A percentile compares a stretch with the other conserved stretches of the same genome.
Conservation (phyloP, 2,113 vertebrate genomes). For the Hippotragus niger region DNA sequence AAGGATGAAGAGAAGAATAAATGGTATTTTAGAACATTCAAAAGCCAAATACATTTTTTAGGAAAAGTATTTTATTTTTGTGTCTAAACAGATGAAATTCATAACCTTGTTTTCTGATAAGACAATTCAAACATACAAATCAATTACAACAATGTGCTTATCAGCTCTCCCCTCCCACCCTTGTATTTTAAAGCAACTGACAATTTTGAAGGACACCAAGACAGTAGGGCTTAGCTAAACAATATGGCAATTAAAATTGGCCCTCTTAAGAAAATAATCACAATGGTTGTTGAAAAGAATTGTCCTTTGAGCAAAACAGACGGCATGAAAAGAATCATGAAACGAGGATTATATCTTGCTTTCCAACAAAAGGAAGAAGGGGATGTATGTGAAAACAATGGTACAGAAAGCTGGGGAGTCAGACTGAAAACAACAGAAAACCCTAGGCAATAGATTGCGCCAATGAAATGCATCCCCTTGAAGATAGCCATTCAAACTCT, state of each 20-base stretch:
- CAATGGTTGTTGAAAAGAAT: constrained; percentile 72
- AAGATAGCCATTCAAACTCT: constrained; percentile 50
- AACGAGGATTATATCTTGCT: constrained; percentile 56
- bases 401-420: constrained; percentile 45
- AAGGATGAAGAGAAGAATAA: background rate
- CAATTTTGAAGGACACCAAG: constrained; percentile 79
- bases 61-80: constrained; percentile 79
- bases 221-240: constrained; percentile 81
- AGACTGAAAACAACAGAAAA: constrained; percentile 63
- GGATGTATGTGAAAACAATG: constrained; percentile 55
- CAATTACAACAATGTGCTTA: constrained; percentile 80
- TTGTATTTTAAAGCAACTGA: constrained; percentile 76
- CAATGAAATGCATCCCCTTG: constrained; percentile 41
- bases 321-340: constrained; percentile 66
- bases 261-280: constrained; percentile 76
- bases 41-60: constrained; percentile 53
- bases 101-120: constrained; percentile 79
- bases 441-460: constrained; percentile 51
- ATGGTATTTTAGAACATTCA: constrained; percentile 13
- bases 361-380: constrained; percentile 46
- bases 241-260: constrained; percentile 78
- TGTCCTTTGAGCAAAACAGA: constrained; percentile 70
- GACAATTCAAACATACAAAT: constrained; percentile 81
- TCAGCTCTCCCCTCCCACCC: constrained; percentile 75
- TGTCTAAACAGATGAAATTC: constrained; percentile 74